A percentile compares a stretch with the other conserved stretches of the same genome.
These are phyloP conservation scores for Hecatera dysodea DNA, from an alignment of 2,888 invertebrate genomes.

Conservation along the genomic window DNA sequence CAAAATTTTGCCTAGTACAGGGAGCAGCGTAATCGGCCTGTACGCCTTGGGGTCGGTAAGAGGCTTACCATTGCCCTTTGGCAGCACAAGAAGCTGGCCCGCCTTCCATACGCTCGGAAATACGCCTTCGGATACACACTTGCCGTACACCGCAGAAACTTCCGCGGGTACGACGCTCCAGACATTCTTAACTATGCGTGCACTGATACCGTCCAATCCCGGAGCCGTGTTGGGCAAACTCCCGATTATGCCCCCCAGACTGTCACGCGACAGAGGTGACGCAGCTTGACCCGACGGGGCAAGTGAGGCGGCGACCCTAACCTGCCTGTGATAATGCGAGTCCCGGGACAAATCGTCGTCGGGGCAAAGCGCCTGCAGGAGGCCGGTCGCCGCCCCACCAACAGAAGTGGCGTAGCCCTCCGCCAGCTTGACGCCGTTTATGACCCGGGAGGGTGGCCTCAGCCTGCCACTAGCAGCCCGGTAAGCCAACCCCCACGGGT, in stretches of 20 bases:
- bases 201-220: conserved; percentile 66
- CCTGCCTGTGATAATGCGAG: conserved; percentile 53
- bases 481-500: too few relatives aligned
- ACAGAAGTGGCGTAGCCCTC: too few relatives aligned
- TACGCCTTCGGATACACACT: not conserved
- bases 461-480: too few relatives aligned
- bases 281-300: conserved; percentile 56
- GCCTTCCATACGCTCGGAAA: too few relatives aligned
- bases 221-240: conserved; percentile 65
- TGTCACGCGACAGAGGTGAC: conserved; percentile 18
- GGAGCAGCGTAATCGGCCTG: too few relatives aligned
- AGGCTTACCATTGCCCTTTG: not conserved
- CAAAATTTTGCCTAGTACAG: too few relatives aligned
- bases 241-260: conserved; percentile 49
- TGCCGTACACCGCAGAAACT: too few relatives aligned
- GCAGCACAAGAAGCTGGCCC: not conserved
- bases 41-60: not conserved
- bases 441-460: too few relatives aligned
- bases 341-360: conserved; percentile 30
- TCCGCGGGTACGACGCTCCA: too few relatives aligned
- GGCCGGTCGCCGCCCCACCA: too few relatives aligned
- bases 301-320: conserved; percentile 56
- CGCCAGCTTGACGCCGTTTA: too few relatives aligned
- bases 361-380: not conserved
- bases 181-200: conserved; percentile 10